These are phyloP conservation scores for Ecdyonurus torrentis DNA, from an alignment of 2,888 invertebrate species.

Conservation along the genomic window DNA sequence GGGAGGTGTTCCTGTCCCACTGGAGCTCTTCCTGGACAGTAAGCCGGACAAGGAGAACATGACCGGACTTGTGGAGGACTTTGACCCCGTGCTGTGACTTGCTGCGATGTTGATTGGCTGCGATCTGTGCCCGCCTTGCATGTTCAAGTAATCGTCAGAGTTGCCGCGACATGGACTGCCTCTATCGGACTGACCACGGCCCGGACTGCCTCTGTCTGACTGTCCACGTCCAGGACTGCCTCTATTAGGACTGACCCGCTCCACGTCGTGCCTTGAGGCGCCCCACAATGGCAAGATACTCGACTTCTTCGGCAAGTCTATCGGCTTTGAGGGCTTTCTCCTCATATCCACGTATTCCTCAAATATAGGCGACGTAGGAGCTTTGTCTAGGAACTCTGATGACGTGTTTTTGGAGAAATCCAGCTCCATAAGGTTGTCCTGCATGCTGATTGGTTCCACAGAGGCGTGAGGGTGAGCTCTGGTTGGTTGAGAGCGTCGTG, in stretches of 20 bases:
- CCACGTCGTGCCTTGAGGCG: neutral
- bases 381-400: neutral
- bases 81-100: neutral
- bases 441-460: neutral
- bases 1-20: neutral
- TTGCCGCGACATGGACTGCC: neutral
- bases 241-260: neutral
- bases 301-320: neutral
- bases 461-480: neutral
- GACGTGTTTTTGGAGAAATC: neutral
- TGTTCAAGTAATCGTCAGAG: neutral
- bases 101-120: neutral
- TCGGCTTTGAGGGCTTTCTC: neutral
- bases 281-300: neutral
- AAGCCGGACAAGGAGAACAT: neutral
- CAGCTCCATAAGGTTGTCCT: neutral
- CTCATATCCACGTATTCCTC: neutral
- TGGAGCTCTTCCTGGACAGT: neutral
- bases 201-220: neutral
- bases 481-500: neutral
- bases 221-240: neutral
- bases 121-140: neutral
- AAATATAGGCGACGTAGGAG: neutral
- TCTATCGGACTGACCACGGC: neutral
- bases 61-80: neutral